Evolutionary conservation across 1,140 invertebrate genomes (phyloP), one percentile per base, ranked within the genome.

Genomic region (Bombus pascuorum): DNA sequence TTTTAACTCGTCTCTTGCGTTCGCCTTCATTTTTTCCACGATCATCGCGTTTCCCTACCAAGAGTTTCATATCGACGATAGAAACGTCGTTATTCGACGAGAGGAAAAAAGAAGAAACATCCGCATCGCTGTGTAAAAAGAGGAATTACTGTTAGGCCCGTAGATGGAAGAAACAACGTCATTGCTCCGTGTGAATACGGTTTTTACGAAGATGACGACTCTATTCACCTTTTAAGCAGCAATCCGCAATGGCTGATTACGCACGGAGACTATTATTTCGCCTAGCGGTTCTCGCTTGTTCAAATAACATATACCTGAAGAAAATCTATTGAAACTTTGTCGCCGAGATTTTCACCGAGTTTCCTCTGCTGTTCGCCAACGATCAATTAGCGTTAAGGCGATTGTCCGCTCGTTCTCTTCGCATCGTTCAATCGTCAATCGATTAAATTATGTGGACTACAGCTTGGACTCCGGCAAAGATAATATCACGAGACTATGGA

Each of bases 161-260:
- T 85, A 85, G 39, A 85, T 85, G 83, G 83, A 72, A 80, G 83
- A 44, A 73, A 85, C 83, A 85, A 85, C 83, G 83, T 85, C 83
- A 85, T 85, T 85, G 83, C 83, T 85, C 83, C 83, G 83, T 85
- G 83, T 85, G 83, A 85, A 85, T 85, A 85, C 53, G 42, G 53
- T 85, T 85, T 85, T 85, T 85, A 72, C 83, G n/a, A 85, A 85
- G 83, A 85, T 85, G 83, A 85, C 83, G 83, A 85, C 83, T 85
- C 83, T 85, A 85, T 85, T 85, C 83, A 70, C 83, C 83, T 80
- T 85, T 85, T 85, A 85, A 80, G 83, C 83, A 71, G 37, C 53
- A 47, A 73, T 78, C n/a, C 53, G 47, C 68, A 65, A 68, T 3
- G 76, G n/a, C 34, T 74, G 81, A 83, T 83, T 83, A 83, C 81